Percentiles rank a stretch among this genome's conserved stretches.
phyloP scores from a whole-genome alignment of 2,797 vertebrate species.

The Sebastes cheni region DNA sequence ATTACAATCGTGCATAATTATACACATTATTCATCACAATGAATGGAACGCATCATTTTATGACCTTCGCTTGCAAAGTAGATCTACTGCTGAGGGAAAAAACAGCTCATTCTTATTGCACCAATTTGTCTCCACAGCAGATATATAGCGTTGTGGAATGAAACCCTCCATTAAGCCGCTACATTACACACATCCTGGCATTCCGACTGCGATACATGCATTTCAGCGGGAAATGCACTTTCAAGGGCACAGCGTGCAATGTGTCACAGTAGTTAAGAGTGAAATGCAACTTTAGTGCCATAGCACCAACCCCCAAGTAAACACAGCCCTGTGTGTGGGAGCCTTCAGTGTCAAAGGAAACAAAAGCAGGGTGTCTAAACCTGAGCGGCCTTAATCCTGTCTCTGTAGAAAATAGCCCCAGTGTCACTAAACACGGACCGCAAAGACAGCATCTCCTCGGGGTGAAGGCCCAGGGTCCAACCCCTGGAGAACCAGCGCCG shows the following conservation, averaged over 20 bases:
- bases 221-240: conserved; percentile 48
- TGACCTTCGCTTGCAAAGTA: conserved; percentile 15
- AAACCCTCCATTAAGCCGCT: conserved; percentile 48
- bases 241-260: conserved; percentile 60
- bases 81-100: conserved; percentile 24
- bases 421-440: conserved; percentile 64
- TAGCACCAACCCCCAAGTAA: conserved; percentile 41
- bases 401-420: conserved; percentile 64
- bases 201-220: conserved; percentile 43
- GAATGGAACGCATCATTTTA: conserved; percentile 17
- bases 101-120: conserved; percentile 36
- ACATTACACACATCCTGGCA: conserved; percentile 36
- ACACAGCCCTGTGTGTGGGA: conserved; percentile 59
- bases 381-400: conserved; percentile 77
- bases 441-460: conserved; percentile 71
- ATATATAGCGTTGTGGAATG: conserved; percentile 37
- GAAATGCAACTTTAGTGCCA: conserved; percentile 60
- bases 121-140: conserved; percentile 45
- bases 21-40: conserved; percentile 40
- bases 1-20: conserved; percentile 43
- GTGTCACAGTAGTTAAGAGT: conserved; percentile 55
- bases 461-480: conserved; percentile 54
- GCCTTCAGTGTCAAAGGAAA: conserved; percentile 68
- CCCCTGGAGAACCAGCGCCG: conserved; percentile 53
- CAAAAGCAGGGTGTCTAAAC: conserved; percentile 74